Evolutionary conservation across 2,797 vertebrate genomes (phyloP).

Genomic region (Manis javanica): DNA sequence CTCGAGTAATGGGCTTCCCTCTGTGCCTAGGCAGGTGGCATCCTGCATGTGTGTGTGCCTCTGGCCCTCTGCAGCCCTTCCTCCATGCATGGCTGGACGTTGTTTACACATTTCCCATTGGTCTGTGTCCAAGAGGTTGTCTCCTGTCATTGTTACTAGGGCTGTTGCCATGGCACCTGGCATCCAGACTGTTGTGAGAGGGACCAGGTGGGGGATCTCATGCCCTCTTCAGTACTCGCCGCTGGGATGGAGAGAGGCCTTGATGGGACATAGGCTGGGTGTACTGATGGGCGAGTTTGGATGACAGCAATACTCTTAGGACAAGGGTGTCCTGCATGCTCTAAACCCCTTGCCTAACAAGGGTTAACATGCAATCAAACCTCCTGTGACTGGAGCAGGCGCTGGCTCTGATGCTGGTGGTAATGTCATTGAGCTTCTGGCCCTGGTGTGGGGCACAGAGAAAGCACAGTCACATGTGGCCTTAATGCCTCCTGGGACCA

Average conservation of each 20-base stretch:
- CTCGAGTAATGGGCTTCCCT: not conserved
- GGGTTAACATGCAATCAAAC: not conserved
- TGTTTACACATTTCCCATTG: slow-evolving; percentile 13
- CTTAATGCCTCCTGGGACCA: not conserved
- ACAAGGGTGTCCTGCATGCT: not conserved
- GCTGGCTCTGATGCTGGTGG: accelerated
- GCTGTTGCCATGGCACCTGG: slow-evolving; percentile 67
- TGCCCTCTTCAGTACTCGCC: not conserved
- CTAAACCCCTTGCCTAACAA: accelerated
- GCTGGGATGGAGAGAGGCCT: not conserved
- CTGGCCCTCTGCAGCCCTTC: not conserved
- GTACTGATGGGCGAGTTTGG: not conserved
- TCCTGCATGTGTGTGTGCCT: not conserved
- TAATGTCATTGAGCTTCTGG: accelerated
- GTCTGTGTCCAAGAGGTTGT: slow-evolving; percentile 28
- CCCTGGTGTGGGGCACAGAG: not conserved
- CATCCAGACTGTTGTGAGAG: slow-evolving; percentile 41
- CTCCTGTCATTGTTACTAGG: slow-evolving; percentile 51
- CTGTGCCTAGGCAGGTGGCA: not conserved
- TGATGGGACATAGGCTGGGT: not conserved
- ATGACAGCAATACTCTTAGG: not conserved
- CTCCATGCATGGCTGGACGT: not conserved
- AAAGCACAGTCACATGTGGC: not conserved
- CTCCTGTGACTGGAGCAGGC: accelerated
- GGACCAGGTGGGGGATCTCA: slow-evolving; percentile 57